A percentile compares a stretch with the other conserved stretches of the same genome.
phyloP scores from a whole-genome alignment of 2,888 invertebrate species.

The Melikaiella ostensackeni region DNA sequence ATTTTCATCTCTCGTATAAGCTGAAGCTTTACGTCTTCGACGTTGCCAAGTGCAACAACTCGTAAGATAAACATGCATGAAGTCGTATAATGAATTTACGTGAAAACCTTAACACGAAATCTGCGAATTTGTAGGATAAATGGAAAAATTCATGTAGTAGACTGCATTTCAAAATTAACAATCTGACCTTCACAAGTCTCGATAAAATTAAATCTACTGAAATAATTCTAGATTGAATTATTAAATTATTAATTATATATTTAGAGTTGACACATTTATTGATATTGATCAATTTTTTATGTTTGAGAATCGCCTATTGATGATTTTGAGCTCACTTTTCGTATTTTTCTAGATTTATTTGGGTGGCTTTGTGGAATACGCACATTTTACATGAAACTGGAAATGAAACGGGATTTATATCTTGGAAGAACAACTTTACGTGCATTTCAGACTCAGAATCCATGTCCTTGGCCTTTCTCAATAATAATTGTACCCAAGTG shows the following conservation, averaged over 20 bases:
- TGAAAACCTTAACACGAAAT: constrained; percentile 18
- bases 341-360: constrained; percentile 57
- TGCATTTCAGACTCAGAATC: constrained; percentile 55
- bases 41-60: constrained; percentile 38
- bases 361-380: constrained; percentile 62
- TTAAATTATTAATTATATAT: too few relatives aligned
- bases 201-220: neutral
- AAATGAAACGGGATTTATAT: constrained; percentile 10
- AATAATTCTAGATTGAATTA: neutral
- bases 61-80: constrained; percentile 35
- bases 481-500: constrained; percentile 57
- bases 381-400: constrained; percentile 53
- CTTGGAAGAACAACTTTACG: constrained; percentile 40
- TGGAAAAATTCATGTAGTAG: constrained; percentile 15
- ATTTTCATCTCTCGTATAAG: constrained; percentile 35
- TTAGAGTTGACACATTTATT: too few relatives aligned
- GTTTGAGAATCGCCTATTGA: neutral
- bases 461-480: constrained; percentile 55
- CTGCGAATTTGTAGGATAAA: constrained; percentile 28
- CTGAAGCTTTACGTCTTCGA: constrained; percentile 29
- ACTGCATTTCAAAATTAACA: neutral
- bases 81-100: constrained; percentile 36
- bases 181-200: neutral
- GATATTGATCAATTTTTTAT: neutral
- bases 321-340: neutral